Base-by-base conservation (phyloP, 2,113 vertebrate species). In the Petrocephalus zakoni region DNA sequence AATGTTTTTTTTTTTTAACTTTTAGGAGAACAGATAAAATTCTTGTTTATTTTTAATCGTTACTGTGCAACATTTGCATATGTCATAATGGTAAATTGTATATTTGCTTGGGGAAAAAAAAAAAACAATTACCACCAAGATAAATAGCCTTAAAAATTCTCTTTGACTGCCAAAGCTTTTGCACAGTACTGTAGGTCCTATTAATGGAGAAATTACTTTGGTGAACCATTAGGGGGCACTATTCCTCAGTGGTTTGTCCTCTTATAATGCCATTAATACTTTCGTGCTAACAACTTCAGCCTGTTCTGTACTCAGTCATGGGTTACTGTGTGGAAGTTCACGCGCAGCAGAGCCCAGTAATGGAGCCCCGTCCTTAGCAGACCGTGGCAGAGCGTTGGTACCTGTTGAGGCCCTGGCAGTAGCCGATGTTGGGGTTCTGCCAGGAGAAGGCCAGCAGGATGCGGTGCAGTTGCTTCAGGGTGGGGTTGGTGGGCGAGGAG, bases 341-440 rank as follows among this genome's bases (percentile, higher is more conserved):
- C 29, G 37, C 0, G 13, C 6, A 42, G 34, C 6, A 19, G 72
- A 78, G 9, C 8, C 21, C 7, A 87, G 11, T 64, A 47, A 58
- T 56, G 53, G 86, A 90, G 89, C 89, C n/a, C 58, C 11, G n/a
- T n/a, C n/a, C n/a, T 22, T 15, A 21, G 22, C 4, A 47, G 61
- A 29, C 25, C 11, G 29, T 53, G 25, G 68, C 46, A 52, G 22
- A 29, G 53, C 13, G 22, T 19, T 61, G 56, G 15, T 85, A 98
- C 97, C 98, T 98, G 95, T 99, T 99, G 86, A 99, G 94, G 37
- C 98, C 98, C 90, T 99, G 98, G 91, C 98, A 99, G 92, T 99
- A 99, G 85, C 98, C 97, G 15, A 99, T 96, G 29, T 94, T 90
- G 22, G 97, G 97, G 91, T 97, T 98, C 87, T 98, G 97, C 97